Conservation (phyloP, 2,113 vertebrate species). For the Nibea albiflora region DNA sequence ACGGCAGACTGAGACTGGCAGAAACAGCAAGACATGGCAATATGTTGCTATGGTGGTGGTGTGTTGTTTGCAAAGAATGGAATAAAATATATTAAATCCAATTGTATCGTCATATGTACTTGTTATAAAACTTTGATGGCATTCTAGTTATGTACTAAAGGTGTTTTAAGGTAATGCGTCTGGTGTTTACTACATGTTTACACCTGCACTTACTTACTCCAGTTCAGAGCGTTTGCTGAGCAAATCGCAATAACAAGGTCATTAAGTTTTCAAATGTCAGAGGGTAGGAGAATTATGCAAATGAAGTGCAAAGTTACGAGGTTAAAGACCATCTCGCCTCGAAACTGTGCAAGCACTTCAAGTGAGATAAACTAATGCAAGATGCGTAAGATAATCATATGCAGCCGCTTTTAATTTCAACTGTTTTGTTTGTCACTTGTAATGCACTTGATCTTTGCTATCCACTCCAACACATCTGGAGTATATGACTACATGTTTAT, state of each 20-base stretch:
- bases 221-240: not conserved
- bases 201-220: not conserved
- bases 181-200: slow-evolving; percentile 11
- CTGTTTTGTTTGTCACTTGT: slow-evolving; percentile 17
- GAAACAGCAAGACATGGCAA: too few relatives aligned
- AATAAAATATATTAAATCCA: too few relatives aligned
- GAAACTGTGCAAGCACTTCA: slow-evolving; percentile 10
- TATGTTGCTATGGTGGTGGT: too few relatives aligned
- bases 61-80: too few relatives aligned
- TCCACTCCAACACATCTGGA: not conserved
- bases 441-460: slow-evolving; percentile 12
- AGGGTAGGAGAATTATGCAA: slow-evolving; percentile 31
- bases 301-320: slow-evolving; percentile 43
- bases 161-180: not conserved
- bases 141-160: not conserved
- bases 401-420: slow-evolving; percentile 28
- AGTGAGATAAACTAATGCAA: slow-evolving; percentile 15
- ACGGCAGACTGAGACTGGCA: too few relatives aligned
- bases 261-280: slow-evolving; percentile 51
- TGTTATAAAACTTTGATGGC: not conserved
- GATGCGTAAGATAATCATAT: slow-evolving; percentile 39
- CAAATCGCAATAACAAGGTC: slow-evolving; percentile 43
- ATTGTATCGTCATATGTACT: not conserved
- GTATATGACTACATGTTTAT: not conserved
- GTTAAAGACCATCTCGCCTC: slow-evolving; percentile 5